Evolutionary conservation across 2,888 invertebrate species (phyloP).

Genomic region (Thera britannica): DNA sequence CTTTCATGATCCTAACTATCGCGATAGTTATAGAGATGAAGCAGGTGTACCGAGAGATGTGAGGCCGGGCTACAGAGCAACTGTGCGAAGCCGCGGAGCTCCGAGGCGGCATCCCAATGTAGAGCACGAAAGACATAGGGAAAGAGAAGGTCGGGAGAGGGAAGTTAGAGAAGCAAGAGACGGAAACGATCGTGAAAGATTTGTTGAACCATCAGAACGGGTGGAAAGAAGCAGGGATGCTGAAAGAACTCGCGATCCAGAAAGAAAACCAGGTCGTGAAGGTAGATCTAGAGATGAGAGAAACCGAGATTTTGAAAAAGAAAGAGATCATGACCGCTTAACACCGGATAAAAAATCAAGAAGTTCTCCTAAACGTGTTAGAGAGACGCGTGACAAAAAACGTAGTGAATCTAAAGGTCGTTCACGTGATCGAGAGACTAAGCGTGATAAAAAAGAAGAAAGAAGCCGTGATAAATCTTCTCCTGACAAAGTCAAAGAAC

Average conservation of each 20-base stretch:
- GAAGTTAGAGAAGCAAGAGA: slow-evolving; percentile 68
- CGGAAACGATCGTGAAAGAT: slow-evolving; percentile 71
- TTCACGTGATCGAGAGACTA: slow-evolving; percentile 81
- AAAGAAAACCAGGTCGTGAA: slow-evolving; percentile 58
- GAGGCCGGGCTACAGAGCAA: slow-evolving; percentile 65
- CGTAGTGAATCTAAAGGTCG: slow-evolving; percentile 77
- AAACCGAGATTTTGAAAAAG: slow-evolving; percentile 73
- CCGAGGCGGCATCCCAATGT: slow-evolving; percentile 68
- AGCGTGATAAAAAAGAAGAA: slow-evolving; percentile 83
- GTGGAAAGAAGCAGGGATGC: slow-evolving; percentile 71
- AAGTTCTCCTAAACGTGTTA: slow-evolving; percentile 68
- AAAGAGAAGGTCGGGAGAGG: slow-evolving; percentile 74
- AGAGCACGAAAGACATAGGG: slow-evolving; percentile 74
- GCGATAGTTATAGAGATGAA: slow-evolving; percentile 73
- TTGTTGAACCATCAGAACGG: slow-evolving; percentile 70
- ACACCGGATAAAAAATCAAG: slow-evolving; percentile 74
- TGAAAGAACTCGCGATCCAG: slow-evolving; percentile 59
- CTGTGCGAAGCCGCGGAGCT: slow-evolving; percentile 61
- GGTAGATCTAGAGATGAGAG: slow-evolving; percentile 51
- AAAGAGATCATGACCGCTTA: slow-evolving; percentile 72
- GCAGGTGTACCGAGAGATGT: slow-evolving; percentile 61
- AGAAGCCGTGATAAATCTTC: slow-evolving; percentile 71
- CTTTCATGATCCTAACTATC: slow-evolving; percentile 71
- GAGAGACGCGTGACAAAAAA: slow-evolving; percentile 72
- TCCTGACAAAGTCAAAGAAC: slow-evolving; percentile 79